phyloP scores from a whole-genome alignment of 2,888 invertebrate genomes.

The Muschampia plurimacula region DNA sequence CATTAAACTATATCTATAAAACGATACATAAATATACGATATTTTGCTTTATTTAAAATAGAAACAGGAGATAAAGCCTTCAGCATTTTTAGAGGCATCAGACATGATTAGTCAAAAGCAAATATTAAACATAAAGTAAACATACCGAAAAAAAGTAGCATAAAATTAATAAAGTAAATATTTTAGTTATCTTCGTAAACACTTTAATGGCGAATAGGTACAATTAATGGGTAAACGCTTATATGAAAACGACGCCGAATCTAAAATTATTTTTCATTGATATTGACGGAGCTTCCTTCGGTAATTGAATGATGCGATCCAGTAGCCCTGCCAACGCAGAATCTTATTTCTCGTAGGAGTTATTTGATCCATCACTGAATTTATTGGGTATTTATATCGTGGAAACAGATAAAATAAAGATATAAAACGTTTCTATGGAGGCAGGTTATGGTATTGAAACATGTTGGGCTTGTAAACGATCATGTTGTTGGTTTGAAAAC shows the following conservation, averaged over 20 bases:
- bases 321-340: conserved; percentile 44
- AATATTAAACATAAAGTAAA: too few species aligned
- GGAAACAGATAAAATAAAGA: conserved; percentile 46
- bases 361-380: conserved; percentile 51
- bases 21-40: too few species aligned
- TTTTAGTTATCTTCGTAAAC: too few species aligned
- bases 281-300: background rate
- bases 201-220: too few species aligned
- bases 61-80: too few species aligned
- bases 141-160: too few species aligned
- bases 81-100: too few species aligned
- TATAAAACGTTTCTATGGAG: background rate
- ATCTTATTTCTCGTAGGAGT: conserved; percentile 47
- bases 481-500: background rate
- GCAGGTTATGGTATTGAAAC: background rate
- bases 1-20: background rate
- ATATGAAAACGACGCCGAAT: conserved; percentile 22
- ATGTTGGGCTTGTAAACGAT: background rate
- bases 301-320: conserved; percentile 49
- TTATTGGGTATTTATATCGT: conserved; percentile 50
- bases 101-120: too few species aligned
- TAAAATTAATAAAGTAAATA: too few species aligned
- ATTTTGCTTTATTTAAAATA: too few species aligned
- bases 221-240: background rate
- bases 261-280: conserved; percentile 28